These are phyloP conservation scores for Capitulum mitella DNA, from an alignment of 2,888 invertebrate genomes.

Conservation along the genomic window DNA sequence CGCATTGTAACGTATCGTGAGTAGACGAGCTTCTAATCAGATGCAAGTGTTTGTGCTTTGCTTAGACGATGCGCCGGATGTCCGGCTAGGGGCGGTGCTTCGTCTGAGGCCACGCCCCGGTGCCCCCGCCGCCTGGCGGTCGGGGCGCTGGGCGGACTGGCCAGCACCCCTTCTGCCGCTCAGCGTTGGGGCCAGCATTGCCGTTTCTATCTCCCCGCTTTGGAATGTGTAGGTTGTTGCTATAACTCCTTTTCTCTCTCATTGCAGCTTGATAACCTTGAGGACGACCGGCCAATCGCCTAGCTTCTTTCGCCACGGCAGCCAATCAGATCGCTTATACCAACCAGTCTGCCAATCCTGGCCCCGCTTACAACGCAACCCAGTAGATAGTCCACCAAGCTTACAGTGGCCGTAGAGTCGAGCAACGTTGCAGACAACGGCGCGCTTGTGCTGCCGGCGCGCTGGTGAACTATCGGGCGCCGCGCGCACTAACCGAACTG, in stretches of 20 bases:
- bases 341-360: constrained; percentile 22
- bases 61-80: neutral
- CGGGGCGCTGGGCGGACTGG: neutral
- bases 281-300: constrained; percentile 24
- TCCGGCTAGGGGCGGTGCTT: neutral
- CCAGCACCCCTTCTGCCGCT: neutral
- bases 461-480: neutral
- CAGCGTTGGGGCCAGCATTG: neutral
- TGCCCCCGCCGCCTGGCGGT: neutral
- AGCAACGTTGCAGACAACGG: neutral
- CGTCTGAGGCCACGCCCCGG: neutral
- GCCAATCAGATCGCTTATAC: constrained; percentile 22
- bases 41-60: neutral
- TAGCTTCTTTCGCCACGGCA: constrained; percentile 23
- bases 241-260: constrained; percentile 21
- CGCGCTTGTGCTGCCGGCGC: neutral
- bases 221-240: constrained; percentile 10
- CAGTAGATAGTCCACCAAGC: constrained; percentile 20
- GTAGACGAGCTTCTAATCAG: neutral
- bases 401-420: neutral
- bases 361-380: constrained; percentile 17
- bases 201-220: neutral
- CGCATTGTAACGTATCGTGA: neutral
- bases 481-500: neutral
- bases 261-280: constrained; percentile 25